These are phyloP conservation scores for Erebia epiphron DNA, from an alignment of 2,888 invertebrate genomes.

Conservation along the genomic window DNA sequence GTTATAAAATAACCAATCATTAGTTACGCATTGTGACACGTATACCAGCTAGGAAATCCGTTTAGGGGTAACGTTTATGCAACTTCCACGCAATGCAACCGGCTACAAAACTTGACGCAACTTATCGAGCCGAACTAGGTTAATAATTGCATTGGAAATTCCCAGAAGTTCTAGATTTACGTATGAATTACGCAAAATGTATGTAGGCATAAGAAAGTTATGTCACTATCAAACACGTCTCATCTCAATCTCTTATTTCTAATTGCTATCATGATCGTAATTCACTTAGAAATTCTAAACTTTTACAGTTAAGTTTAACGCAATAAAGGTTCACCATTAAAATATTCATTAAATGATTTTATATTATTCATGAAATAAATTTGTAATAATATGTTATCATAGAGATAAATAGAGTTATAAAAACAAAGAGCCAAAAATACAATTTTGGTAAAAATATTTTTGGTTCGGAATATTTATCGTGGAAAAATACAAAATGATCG, in stretches of 20 bases:
- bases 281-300: too few species aligned
- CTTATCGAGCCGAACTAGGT: conserved; percentile 13
- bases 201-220: neutral
- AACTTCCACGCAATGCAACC: conserved; percentile 42
- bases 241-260: neutral
- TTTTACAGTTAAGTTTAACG: too few species aligned
- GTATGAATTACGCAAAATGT: conserved; percentile 7
- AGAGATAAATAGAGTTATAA: neutral
- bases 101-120: conserved; percentile 18
- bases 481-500: neutral
- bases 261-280: too few species aligned
- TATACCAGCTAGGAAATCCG: conserved; percentile 61
- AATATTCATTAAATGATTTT: too few species aligned
- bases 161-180: conserved; percentile 19
- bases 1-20: neutral
- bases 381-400: too few species aligned
- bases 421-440: too few species aligned
- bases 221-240: neutral
- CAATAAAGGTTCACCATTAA: neutral
- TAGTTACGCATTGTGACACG: conserved; percentile 35
- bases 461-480: neutral
- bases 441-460: too few species aligned
- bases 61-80: conserved; percentile 51
- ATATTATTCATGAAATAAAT: too few species aligned
- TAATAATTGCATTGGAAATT: conserved; percentile 24